Evolutionary conservation across 1,140 invertebrate genomes (phyloP), one percentile per base, ranked within the genome.

Genomic region (Drosophila ambigua): DNA sequence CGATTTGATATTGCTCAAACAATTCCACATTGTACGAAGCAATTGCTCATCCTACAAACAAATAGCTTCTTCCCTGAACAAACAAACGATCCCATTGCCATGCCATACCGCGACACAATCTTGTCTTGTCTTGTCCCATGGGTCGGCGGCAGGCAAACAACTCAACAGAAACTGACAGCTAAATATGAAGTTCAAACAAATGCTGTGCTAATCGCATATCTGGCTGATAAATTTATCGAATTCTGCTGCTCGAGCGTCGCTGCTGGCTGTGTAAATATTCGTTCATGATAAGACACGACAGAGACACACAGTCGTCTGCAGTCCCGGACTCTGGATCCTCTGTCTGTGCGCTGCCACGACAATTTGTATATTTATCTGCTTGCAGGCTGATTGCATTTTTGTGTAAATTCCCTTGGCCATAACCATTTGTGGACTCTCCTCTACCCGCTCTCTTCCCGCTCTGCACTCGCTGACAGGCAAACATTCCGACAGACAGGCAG

Each of bases 371-470:
- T 78, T 82, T 78, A 82, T 82, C 60, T 49, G 46, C 35, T 13
- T 39, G 43, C 48, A 48, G 65, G 72, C 58, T 74, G 79, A 82
- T 82, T 77, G 79, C 79, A 78, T 82, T 82, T 82, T 82, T 82
- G 79, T 82, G 79, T 82, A 82, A 82, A 82, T 82, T 82, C 74
- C 60, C 53, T 11, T 39, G 46, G 61, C 45, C 59, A 79, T 69
- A 43, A 68, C 72, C 65, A 69, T 45, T 39, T 15, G 46, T 35
- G 31, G 31, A 35, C 31, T 13, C 11, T 13, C 4, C 11, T 13
- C 35, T 39, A 11, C 11, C 9, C 35, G 0, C 31, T 39, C 31
- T 35, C 7, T 13, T 4, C 23, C 2, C 31, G 6, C 52, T 16
- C 24, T 35, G 23, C 55, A 28, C 46, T 45, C 46, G 41, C 28